phyloP scores from a whole-genome alignment of 2,797 vertebrate species.

The Morelia viridis region DNA sequence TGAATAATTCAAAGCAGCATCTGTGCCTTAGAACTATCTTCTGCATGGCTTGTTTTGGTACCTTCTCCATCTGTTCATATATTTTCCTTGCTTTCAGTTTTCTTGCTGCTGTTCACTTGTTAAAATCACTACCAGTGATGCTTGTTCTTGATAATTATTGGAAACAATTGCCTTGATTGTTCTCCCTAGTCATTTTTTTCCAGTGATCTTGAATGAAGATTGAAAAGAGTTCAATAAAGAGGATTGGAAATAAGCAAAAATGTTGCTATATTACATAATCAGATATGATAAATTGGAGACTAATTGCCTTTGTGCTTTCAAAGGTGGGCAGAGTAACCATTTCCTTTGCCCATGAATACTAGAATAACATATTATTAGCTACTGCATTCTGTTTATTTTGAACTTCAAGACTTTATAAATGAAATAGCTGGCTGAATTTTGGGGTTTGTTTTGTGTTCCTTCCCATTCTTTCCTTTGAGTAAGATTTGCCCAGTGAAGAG shows the following conservation, averaged over 20 bases:
- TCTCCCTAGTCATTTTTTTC: constrained; percentile 13
- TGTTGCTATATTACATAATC: background rate
- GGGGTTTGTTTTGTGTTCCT: too few relatives aligned
- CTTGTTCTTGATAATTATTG: background rate
- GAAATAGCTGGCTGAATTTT: too few relatives aligned
- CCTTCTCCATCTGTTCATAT: constrained; percentile 35
- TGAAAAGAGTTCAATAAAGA: background rate
- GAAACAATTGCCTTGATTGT: background rate
- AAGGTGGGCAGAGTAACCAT: too few relatives aligned
- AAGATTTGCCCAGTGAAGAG: too few relatives aligned
- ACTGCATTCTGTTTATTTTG: too few relatives aligned
- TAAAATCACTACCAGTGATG: constrained; percentile 2
- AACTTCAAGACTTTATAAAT: too few relatives aligned
- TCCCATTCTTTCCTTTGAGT: too few relatives aligned
- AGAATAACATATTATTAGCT: too few relatives aligned
- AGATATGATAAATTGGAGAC: background rate
- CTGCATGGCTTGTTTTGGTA: constrained; percentile 28
- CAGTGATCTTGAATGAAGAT: background rate
- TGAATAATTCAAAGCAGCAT: constrained; percentile 26
- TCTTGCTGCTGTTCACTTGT: constrained; percentile 32
- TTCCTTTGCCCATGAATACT: too few relatives aligned
- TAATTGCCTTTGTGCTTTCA: too few relatives aligned
- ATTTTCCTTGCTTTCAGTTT: constrained; percentile 12
- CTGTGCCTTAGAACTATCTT: background rate
- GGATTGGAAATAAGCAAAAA: background rate